Conservation (phyloP, 2,888 invertebrate species). For the Tipula helvola region DNA sequence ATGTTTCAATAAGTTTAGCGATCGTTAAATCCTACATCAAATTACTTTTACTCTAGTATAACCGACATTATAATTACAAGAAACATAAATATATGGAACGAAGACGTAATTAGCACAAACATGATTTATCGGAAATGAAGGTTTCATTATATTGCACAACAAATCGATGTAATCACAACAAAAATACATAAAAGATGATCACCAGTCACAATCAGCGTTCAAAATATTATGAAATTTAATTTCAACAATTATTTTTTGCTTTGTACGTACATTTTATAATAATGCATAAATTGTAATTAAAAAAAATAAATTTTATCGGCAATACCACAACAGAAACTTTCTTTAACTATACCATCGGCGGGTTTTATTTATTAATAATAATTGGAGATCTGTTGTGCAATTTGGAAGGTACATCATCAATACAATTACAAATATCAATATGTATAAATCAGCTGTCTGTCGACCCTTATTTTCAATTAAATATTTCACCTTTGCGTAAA, state of each 20-base stretch:
- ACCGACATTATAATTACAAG: too few relatives aligned
- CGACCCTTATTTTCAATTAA: neutral
- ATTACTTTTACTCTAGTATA: too few relatives aligned
- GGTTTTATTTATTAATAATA: neutral
- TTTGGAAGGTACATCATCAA: neutral
- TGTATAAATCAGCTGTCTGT: neutral
- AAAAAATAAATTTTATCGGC: neutral
- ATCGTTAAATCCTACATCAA: too few relatives aligned
- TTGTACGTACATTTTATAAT: neutral
- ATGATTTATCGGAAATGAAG: neutral
- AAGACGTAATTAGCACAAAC: too few relatives aligned
- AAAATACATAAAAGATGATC: neutral
- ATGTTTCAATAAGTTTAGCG: too few relatives aligned
- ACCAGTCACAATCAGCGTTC: neutral
- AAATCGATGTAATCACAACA: neutral
- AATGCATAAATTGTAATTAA: neutral
- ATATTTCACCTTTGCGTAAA: neutral
- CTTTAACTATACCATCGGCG: neutral
- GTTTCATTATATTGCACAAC: neutral
- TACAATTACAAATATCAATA: neutral
- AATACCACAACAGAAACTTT: neutral
- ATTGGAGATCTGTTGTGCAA: neutral
- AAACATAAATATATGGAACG: too few relatives aligned
- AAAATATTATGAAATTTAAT: neutral
- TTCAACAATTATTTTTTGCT: neutral